Evolutionary conservation across 2,888 invertebrate genomes (phyloP), one percentile per base, ranked within the genome.

Genomic region (Tinea trinotella): DNA sequence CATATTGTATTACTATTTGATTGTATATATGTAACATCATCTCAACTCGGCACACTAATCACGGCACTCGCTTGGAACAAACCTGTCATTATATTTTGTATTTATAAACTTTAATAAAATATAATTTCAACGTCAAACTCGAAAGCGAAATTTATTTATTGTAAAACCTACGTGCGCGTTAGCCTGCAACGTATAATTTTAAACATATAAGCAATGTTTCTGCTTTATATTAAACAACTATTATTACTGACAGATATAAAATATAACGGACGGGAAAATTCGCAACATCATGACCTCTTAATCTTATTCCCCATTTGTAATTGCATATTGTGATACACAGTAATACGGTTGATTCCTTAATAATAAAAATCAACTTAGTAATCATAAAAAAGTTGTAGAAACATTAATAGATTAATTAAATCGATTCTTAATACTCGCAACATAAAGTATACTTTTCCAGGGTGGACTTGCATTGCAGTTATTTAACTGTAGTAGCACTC

Each of bases 101-200:
- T 75, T 74, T 75, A 74, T 76, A 72, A 72, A 74, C 67, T 56
- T 54, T 56, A 56, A 67, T 71, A 71, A 71, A 74, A 71, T 70
- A 70, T 71, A 71, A 72, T 74, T 72, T 72, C 61, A 59, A 62
- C 66, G 72, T 72, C 73, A 66, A 52, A 56, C 65, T 59, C 62
- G 58, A 64, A 68, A 67, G 70, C 68, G 30, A 40, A 54, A 70
- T 70, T 70, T 74, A 71, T 70, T 66, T 67, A 52, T 52, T 67
- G 64, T 62, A 62, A 66, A 61, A 61, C 60, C 59, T 61, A 57
- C 61, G 61, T 57, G 60, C 58, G 57, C 58, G 57, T 10, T 36
- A 20, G 54, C 57, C 59, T 55, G 61, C 59, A 70, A 66, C 67
- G 57, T 72, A 63, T 71, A 71, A 72, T 74, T 68, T 72, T 68